phyloP scores from a whole-genome alignment of 2,888 invertebrate genomes.

The Escarpia spicata region DNA sequence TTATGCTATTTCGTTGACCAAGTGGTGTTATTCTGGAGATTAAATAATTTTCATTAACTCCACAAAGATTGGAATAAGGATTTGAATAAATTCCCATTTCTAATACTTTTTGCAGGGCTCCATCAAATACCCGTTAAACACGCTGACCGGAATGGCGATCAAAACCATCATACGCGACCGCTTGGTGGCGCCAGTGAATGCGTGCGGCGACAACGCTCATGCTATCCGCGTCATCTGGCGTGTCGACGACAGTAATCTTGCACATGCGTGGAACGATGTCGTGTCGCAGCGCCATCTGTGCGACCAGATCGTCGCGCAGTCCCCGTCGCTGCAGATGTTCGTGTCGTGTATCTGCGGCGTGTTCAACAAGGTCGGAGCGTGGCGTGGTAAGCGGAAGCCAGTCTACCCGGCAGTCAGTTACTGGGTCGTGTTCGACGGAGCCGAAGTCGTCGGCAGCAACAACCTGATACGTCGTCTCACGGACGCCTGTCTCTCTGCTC shows the following conservation, averaged over 20 bases:
- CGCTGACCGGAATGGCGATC: background rate
- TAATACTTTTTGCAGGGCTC: background rate
- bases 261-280: background rate
- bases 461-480: background rate
- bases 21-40: background rate
- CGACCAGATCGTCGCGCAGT: background rate
- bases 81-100: background rate
- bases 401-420: background rate
- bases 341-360: background rate
- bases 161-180: constrained; percentile 2
- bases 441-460: background rate
- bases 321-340: background rate
- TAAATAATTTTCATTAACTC: background rate
- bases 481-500: background rate
- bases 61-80: background rate
- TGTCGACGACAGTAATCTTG: background rate
- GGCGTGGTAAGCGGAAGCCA: background rate
- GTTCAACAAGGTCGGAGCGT: background rate
- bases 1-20: background rate
- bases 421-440: background rate
- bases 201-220: background rate
- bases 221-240: background rate
- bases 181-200: background rate
- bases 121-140: background rate
- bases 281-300: background rate